Evolutionary conservation across 2,113 vertebrate genomes (phyloP).

Genomic region (Gila orcuttii): DNA sequence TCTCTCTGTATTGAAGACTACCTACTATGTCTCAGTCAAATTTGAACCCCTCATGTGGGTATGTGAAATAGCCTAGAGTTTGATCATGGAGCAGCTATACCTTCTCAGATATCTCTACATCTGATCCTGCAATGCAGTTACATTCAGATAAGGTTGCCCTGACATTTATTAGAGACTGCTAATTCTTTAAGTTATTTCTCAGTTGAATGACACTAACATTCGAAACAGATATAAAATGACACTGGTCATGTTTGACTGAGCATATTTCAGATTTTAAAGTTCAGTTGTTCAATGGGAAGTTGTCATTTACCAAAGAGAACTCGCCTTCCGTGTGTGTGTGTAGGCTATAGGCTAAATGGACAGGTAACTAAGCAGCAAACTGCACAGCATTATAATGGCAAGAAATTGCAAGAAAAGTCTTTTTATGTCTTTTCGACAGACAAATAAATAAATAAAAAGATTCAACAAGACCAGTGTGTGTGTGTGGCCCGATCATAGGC

Average conservation of each 20-base stretch:
- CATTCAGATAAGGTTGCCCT: neutral
- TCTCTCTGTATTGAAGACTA: neutral
- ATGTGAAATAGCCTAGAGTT: neutral
- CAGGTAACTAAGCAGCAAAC: neutral
- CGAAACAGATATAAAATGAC: neutral
- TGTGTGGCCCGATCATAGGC: neutral
- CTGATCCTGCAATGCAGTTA: conserved; percentile 20
- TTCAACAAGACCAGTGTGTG: neutral
- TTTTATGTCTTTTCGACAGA: neutral
- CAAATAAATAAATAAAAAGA: neutral
- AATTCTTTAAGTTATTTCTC: conserved; percentile 6
- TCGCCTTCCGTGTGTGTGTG: neutral
- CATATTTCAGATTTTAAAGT: neutral
- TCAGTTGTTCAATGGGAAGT: neutral
- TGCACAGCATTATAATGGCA: neutral
- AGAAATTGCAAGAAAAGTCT: neutral
- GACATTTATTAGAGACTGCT: neutral
- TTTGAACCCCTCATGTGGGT: neutral
- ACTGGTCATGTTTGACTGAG: neutral
- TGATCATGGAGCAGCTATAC: neutral
- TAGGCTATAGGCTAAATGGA: neutral
- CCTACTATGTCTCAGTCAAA: neutral
- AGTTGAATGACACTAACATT: neutral
- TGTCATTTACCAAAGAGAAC: neutral
- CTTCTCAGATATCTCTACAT: neutral